phyloP scores from a whole-genome alignment of 1,140 invertebrate genomes.

The Sminthurides bifidus region DNA sequence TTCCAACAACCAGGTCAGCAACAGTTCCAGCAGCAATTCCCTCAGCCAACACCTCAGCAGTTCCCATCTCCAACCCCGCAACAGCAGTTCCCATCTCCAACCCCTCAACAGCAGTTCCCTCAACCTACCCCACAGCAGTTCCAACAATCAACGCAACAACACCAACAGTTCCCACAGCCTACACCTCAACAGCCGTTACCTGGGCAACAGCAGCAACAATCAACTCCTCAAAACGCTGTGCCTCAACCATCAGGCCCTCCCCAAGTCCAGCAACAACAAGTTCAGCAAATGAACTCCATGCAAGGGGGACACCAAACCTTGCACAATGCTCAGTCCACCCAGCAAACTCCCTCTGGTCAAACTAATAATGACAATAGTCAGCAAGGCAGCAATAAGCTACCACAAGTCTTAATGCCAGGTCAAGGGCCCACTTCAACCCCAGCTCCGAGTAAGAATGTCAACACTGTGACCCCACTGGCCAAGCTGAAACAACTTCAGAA shows the following conservation, averaged over 20 bases:
- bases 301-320: neutral
- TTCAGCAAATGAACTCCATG: neutral
- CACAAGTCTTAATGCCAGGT: neutral
- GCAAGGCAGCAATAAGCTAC: neutral
- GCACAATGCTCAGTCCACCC: neutral
- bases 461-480: neutral
- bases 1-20: slow-evolving; percentile 5
- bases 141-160: slow-evolving; percentile 7
- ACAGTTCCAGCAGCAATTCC: slow-evolving; percentile 6
- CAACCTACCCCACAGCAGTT: neutral
- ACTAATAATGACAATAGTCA: too few relatives aligned
- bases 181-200: neutral
- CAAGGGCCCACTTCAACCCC: neutral
- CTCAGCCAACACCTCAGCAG: neutral
- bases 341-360: neutral
- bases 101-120: neutral
- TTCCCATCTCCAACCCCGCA: neutral
- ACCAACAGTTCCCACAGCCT: neutral
- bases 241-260: neutral
- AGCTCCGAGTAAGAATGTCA: neutral
- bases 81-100: neutral
- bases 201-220: neutral
- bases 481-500: neutral
- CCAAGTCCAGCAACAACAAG: neutral
- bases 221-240: neutral